Conservation (phyloP, 2,797 vertebrate species). For the Ceryle rudis region DNA sequence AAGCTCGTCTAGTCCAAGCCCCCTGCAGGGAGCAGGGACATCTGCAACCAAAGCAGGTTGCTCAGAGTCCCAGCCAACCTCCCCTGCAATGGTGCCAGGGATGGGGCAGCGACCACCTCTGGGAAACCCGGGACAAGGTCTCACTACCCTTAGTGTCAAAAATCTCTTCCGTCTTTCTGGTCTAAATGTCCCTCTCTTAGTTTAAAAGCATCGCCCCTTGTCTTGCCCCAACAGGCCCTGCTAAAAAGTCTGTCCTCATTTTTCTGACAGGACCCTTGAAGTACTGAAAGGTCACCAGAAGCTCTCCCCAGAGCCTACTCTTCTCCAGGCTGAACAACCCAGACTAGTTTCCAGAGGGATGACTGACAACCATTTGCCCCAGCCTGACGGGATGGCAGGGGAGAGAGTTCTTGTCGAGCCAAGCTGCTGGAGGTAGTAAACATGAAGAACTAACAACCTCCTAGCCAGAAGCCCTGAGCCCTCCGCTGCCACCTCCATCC, state of each 20-base stretch:
- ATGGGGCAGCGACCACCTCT: neutral
- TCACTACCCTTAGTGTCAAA: neutral
- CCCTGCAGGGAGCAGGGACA: neutral
- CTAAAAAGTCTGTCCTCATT: neutral
- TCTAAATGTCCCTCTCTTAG: neutral
- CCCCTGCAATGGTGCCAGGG: neutral
- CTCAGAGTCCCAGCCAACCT: neutral
- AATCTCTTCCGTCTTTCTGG: too few relatives aligned
- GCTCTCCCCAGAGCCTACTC: neutral
- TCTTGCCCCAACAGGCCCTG: neutral
- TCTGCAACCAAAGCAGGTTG: neutral
- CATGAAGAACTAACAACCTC: fast-evolving
- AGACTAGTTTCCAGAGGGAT: neutral
- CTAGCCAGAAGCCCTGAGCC: neutral
- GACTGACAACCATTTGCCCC: fast-evolving
- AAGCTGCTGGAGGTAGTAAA: neutral
- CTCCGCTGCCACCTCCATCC: neutral
- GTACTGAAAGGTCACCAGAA: neutral
- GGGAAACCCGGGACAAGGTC: neutral
- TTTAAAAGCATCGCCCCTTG: neutral
- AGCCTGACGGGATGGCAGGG: neutral
- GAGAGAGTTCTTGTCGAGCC: fast-evolving
- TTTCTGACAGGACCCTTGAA: neutral
- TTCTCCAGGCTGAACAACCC: neutral
- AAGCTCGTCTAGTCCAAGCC: neutral